Conservation (phyloP, 2,888 invertebrate species). For the Plebejus anna region DNA sequence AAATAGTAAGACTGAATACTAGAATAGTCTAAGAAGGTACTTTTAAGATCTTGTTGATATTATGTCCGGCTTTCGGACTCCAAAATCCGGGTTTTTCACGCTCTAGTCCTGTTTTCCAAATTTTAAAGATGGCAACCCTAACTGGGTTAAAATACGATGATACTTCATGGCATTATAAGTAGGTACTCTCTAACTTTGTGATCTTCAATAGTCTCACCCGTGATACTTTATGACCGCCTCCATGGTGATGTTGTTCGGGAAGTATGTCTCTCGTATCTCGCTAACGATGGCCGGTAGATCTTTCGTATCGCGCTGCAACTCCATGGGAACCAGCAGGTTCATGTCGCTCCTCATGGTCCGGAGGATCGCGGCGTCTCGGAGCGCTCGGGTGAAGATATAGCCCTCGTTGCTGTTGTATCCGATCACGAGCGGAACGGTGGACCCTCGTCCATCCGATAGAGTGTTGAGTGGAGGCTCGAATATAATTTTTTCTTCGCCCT, state of each 20-base stretch:
- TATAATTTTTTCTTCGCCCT: conserved; percentile 56
- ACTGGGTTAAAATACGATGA: too few species aligned
- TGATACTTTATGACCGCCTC: conserved; percentile 54
- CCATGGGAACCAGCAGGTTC: conserved; percentile 55
- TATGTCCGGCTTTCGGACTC: too few species aligned
- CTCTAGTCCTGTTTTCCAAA: too few species aligned
- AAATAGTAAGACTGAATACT: too few species aligned
- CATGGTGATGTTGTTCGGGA: conserved; percentile 51
- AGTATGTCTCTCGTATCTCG: conserved; percentile 58
- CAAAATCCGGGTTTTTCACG: too few species aligned
- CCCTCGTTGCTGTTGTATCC: conserved; percentile 67
- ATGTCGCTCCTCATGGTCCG: conserved; percentile 45
- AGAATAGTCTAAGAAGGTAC: too few species aligned
- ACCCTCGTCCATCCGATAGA: conserved; percentile 45
- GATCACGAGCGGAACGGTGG: conserved; percentile 58
- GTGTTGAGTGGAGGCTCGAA: conserved; percentile 54
- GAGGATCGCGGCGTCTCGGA: conserved; percentile 47
- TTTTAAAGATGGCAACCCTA: too few species aligned
- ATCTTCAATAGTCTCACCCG: conserved; percentile 46
- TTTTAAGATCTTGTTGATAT: too few species aligned
- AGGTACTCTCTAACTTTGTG: not conserved
- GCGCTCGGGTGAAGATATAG: conserved; percentile 57
- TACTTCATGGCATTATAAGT: too few species aligned
- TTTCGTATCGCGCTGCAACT: conserved; percentile 53
- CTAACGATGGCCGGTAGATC: conserved; percentile 49